phyloP scores from a whole-genome alignment of 1,140 invertebrate species.

The Dinoponera quadriceps region DNA sequence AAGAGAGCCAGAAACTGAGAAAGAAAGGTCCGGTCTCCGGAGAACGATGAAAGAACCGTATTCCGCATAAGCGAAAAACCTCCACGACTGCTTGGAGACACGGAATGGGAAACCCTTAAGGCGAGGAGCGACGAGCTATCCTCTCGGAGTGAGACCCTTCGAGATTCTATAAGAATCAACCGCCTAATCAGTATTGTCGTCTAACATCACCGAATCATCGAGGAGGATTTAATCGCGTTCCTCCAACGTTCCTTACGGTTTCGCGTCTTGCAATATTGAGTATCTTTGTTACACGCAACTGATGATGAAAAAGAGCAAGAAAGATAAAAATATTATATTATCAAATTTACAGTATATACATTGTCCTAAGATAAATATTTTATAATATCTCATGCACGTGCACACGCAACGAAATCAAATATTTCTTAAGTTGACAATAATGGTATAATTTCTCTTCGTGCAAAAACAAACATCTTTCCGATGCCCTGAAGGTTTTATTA shows the following conservation, averaged over 20 bases:
- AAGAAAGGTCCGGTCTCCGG: constrained; percentile 65
- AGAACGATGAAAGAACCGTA: constrained; percentile 67
- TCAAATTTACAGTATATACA: too few species aligned
- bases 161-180: constrained; percentile 23
- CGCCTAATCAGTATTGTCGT: constrained; percentile 59
- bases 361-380: too few species aligned
- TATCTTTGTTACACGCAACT: too few species aligned
- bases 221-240: constrained; percentile 26
- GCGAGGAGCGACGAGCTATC: constrained; percentile 7
- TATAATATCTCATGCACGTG: too few species aligned
- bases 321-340: too few species aligned
- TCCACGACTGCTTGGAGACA: constrained; percentile 61
- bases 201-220: constrained; percentile 34
- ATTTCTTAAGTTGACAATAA: too few species aligned
- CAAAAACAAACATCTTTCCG: too few species aligned
- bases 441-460: too few species aligned
- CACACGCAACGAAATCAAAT: too few species aligned
- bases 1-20: constrained; percentile 45
- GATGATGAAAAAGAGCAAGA: too few species aligned
- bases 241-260: neutral
- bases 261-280: neutral
- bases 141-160: constrained; percentile 7
- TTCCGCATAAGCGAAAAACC: constrained; percentile 65
- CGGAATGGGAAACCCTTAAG: constrained; percentile 59
- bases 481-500: too few species aligned